Conservation (phyloP, 2,797 vertebrate species). For the Octomys mimax region DNA sequence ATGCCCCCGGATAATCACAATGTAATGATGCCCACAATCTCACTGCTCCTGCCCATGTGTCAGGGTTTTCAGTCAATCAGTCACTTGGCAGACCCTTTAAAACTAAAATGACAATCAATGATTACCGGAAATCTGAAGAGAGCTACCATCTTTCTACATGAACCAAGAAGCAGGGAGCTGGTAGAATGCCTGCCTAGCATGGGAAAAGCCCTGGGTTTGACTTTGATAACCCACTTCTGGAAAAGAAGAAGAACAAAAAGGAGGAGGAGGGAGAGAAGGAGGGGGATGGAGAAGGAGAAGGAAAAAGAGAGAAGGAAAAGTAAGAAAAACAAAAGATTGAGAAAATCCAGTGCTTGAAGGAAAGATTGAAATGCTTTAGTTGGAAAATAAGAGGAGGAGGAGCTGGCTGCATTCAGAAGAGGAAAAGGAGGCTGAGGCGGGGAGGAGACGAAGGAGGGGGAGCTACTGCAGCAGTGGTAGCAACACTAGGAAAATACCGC, state of each 20-base stretch:
- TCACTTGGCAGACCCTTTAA: not conserved
- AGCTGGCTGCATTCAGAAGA: not conserved
- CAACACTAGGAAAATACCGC: not conserved
- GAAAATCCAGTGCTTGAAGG: not conserved
- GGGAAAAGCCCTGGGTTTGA: not conserved
- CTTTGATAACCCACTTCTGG: too few relatives aligned
- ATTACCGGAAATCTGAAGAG: constrained; percentile 5
- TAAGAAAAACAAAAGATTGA: not conserved
- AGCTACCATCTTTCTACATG: not conserved
- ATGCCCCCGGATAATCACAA: not conserved
- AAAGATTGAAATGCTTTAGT: not conserved
- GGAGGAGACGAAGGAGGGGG: not conserved
- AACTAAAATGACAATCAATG: not conserved
- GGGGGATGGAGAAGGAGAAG: not conserved
- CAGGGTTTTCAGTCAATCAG: constrained; percentile 27
- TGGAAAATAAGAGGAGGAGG: not conserved
- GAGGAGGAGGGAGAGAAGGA: fast-evolving
- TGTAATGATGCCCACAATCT: not conserved
- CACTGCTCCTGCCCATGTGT: not conserved
- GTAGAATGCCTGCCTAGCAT: not conserved
- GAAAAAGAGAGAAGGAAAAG: fast-evolving
- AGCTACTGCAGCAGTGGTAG: not conserved
- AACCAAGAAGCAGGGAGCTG: not conserved
- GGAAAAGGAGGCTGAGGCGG: too few relatives aligned
- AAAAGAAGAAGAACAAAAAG: fast-evolving